Base-by-base conservation (phyloP, 2,797 vertebrate species). In the Distichodus sexfasciatus region DNA sequence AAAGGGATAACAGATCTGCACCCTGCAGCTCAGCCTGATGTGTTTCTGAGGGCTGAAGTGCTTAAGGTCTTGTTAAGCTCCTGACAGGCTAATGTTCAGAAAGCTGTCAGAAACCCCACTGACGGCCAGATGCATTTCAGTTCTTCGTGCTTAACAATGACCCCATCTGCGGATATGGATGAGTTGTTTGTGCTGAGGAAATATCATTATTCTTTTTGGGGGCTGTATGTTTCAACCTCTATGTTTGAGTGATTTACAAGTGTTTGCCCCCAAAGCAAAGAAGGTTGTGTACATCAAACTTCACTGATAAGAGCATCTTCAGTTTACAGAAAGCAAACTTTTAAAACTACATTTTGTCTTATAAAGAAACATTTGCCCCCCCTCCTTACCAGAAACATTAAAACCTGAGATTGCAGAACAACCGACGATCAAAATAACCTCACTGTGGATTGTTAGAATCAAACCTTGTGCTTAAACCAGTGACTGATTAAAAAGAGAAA, bases 71-170 rank as follows among this genome's bases (percentile, higher is more conserved):
- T 4, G 9, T 23, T 47, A 2, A 11, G 44, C 14, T 55, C 28
- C 17, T 55, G 7, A 21, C 29, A 1, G 29, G 55, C 61, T 66
- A 24, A 43, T 24, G 36, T 35, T 21, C 17, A 58, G 31, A 55
- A 62, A 68, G 48, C 24, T 36, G 44, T 19, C 59, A 26, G 50
- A 41, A 67, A 66, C 50, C 47, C 21, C 69, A 17, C 69, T 12
- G n/a, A 5, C 78, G 67, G 43, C 62, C 50, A 72, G 62, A 80
- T 81, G 78, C 82, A 81, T 81, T 72, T 76, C 48, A 70, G 59
- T 82, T 73, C 76, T 79, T 78, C 15, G 54, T 24, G 44, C 78
- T 53, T 40, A 38, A 50, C 47, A 40, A 17, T 14, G 38, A 21
- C 6, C 19, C 15, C 33, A n/a, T 38, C 21, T 21, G 7, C 26